Conservation (phyloP, 2,888 invertebrate genomes). For the Drosophila anomelani region DNA sequence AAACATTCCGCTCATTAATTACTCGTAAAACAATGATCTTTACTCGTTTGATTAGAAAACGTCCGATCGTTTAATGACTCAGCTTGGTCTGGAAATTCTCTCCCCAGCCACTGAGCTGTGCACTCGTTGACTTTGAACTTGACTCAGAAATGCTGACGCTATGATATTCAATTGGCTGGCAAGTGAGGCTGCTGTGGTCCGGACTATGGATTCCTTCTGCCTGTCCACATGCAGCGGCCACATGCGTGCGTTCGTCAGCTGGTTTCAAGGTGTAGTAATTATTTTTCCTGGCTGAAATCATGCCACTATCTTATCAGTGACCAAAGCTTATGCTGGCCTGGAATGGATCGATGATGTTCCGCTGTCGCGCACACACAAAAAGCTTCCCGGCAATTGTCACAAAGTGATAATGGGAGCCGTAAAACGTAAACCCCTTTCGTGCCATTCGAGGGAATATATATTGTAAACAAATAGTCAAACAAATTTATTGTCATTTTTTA, state of each 20-base stretch:
- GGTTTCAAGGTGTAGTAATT: slow-evolving; percentile 9
- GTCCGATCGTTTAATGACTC: slow-evolving; percentile 43
- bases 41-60: slow-evolving; percentile 54
- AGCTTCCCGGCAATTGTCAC: slow-evolving; percentile 24
- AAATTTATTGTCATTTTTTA: slow-evolving; percentile 5
- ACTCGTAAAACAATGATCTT: slow-evolving; percentile 21
- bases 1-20: slow-evolving; percentile 30
- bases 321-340: slow-evolving; percentile 35
- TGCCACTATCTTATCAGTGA: slow-evolving; percentile 50
- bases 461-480: slow-evolving; percentile 23
- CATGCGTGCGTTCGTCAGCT: slow-evolving; percentile 15
- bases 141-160: slow-evolving; percentile 6
- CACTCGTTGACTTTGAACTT: slow-evolving; percentile 51
- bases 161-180: slow-evolving; percentile 23
- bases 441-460: not conserved
- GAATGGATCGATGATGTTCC: slow-evolving; percentile 12
- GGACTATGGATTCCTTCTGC: not conserved
- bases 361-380: slow-evolving; percentile 2
- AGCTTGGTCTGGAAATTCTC: slow-evolving; percentile 12
- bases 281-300: slow-evolving; percentile 28
- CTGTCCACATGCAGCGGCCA: slow-evolving; percentile 6
- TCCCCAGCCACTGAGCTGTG: slow-evolving; percentile 13
- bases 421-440: slow-evolving; percentile 12
- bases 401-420: slow-evolving; percentile 26
- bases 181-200: slow-evolving; percentile 7